Evolutionary conservation across 2,888 invertebrate genomes (phyloP).

Genomic region (Lumbricus terrestris): DNA sequence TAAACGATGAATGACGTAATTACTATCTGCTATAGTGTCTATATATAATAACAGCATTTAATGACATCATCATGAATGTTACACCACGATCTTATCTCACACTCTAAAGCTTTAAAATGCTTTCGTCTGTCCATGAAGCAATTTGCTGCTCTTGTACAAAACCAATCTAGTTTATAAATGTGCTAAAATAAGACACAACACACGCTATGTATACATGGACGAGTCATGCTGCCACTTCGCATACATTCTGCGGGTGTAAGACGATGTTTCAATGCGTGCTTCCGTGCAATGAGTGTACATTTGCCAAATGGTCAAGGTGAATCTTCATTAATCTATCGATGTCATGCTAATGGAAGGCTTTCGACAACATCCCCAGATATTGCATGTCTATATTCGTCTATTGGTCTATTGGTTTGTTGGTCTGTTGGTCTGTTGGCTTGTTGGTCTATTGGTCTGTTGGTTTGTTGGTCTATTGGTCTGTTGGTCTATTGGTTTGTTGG

Average conservation of each 20-base stretch:
- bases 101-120: neutral
- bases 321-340: neutral
- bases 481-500: too few species aligned
- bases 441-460: too few species aligned
- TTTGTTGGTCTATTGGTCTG: too few species aligned
- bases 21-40: too few species aligned
- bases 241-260: neutral
- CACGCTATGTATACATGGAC: neutral
- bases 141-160: neutral
- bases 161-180: neutral
- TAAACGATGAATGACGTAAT: too few species aligned
- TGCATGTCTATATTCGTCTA: too few species aligned
- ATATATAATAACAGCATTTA: too few species aligned
- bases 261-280: too few species aligned
- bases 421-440: too few species aligned
- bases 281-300: neutral
- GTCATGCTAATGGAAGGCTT: neutral
- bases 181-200: too few species aligned
- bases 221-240: neutral
- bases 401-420: too few species aligned
- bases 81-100: neutral
- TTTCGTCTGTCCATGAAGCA: neutral
- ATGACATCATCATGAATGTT: neutral
- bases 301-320: neutral
- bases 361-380: neutral